Percentiles rank a stretch among this genome's conserved stretches.
phyloP scores from a whole-genome alignment of 2,797 vertebrate genomes.

The Sciurus vulgaris region DNA sequence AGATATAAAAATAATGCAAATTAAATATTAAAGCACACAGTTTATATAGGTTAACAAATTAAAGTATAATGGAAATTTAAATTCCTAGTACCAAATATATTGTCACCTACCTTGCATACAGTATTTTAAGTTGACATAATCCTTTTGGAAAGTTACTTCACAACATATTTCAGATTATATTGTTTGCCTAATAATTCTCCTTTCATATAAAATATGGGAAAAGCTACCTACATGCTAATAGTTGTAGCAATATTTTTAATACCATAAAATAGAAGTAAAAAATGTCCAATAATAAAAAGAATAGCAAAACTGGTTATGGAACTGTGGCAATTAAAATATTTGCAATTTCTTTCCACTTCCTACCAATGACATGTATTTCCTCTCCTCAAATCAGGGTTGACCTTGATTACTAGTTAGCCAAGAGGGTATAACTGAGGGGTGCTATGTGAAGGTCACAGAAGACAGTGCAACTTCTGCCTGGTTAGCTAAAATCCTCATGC shows the following conservation, averaged over 20 bases:
- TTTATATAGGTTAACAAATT: slow-evolving; percentile 36
- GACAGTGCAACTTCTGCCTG: background rate
- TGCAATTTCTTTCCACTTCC: background rate
- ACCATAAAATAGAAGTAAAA: background rate
- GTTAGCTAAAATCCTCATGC: background rate
- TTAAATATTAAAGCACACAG: background rate
- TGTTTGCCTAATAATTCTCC: background rate
- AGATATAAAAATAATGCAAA: slow-evolving; percentile 37
- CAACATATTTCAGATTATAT: background rate
- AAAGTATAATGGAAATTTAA: background rate
- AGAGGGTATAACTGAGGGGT: background rate
- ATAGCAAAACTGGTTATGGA: background rate
- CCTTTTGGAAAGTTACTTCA: slow-evolving; percentile 17
- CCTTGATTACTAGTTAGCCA: background rate
- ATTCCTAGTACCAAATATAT: background rate
- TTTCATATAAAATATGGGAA: background rate
- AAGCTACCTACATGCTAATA: background rate
- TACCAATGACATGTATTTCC: background rate
- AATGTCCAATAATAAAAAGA: slow-evolving; percentile 15
- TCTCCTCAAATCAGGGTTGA: background rate
- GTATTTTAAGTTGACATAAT: background rate
- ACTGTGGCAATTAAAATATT: background rate
- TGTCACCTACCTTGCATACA: background rate
- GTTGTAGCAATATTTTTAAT: slow-evolving; percentile 29
- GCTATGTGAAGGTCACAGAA: background rate